Evolutionary conservation across 2,888 invertebrate species (phyloP), one percentile per base, ranked within the genome.

Genomic region (Dasysyrphus albostriatus): DNA sequence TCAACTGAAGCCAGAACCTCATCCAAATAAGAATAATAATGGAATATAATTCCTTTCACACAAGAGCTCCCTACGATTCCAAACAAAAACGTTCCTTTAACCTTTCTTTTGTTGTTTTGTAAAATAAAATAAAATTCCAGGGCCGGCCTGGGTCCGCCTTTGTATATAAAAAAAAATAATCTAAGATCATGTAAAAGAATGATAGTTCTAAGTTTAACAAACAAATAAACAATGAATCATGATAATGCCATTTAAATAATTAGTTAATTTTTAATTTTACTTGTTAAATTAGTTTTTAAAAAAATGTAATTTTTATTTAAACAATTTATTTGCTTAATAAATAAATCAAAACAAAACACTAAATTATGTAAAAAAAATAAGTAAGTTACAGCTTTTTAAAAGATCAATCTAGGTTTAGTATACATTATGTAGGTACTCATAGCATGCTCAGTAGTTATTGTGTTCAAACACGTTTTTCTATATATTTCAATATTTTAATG

Each of bases 71-170:
- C 12, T 34, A 19, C 70, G 39, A 77, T 63, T 73, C 81, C 72
- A 81, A 69, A 81, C 54, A 44, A 58, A 81, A 73, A 85, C 77
- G 85, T 85, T 85, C 85, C 85, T 85, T 85, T 70, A 54, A 34
- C 69, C 42, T 12, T 39, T 42, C 42, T 69, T 73, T 73, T 72
- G 42, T 63, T 67, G 54, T 47, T 34, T 39, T 63, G 39, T 84
- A 32, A 70, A 73, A 67, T 34, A 24, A 63, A 47, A 16, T 8
- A 39, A 56, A 51, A 44, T 24, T 16, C 49, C 59, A 73, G 19
- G 77, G 58, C 65, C 72, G 77, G 14, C 24, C 58, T 56, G 29
- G 32, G 29, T 51, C 42, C 24, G 44, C 29, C 56, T 34, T 58
- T 83, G 83, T 83, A 83, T 63, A 83, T 83, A 79, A 58, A 10